Evolutionary conservation across 1,140 invertebrate genomes (phyloP).

Genomic region (Gonatopus flavifemur): DNA sequence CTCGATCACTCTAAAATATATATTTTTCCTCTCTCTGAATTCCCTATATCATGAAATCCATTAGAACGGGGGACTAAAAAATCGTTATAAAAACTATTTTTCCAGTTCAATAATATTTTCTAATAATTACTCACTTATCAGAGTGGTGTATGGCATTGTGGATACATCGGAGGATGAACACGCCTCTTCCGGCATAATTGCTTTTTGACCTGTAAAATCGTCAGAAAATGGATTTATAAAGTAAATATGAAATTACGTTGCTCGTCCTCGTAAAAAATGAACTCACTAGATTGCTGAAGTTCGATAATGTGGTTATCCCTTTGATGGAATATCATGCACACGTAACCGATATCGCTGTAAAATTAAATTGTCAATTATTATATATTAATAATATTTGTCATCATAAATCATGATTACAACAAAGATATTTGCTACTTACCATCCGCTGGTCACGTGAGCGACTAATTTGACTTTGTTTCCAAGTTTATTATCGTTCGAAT

Average conservation of each 20-base stretch:
- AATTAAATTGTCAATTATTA: too few relatives aligned
- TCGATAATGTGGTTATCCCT: slow-evolving; percentile 63
- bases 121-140: slow-evolving; percentile 83
- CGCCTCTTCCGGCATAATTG: slow-evolving; percentile 63
- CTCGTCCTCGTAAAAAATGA: slow-evolving; percentile 1
- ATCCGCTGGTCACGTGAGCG: slow-evolving; percentile 61
- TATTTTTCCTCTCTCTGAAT: too few relatives aligned
- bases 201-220: slow-evolving; percentile 43
- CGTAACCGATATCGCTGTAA: slow-evolving; percentile 64
- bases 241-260: neutral
- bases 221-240: slow-evolving; percentile 3
- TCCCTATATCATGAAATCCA: too few relatives aligned
- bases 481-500: slow-evolving; percentile 36
- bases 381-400: too few relatives aligned
- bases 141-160: slow-evolving; percentile 74
- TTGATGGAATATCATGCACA: slow-evolving; percentile 63
- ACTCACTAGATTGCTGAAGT: slow-evolving; percentile 60
- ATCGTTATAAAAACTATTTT: too few relatives aligned
- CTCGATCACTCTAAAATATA: too few relatives aligned
- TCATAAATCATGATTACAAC: neutral
- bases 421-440: slow-evolving; percentile 45
- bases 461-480: slow-evolving; percentile 51
- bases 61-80: too few relatives aligned
- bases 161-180: slow-evolving; percentile 62
- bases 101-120: too few relatives aligned